Percentiles rank a stretch among this genome's conserved stretches.
These are phyloP conservation scores for Drosophila kurseongensis DNA, from an alignment of 1,140 invertebrate species.

Conservation along the genomic window DNA sequence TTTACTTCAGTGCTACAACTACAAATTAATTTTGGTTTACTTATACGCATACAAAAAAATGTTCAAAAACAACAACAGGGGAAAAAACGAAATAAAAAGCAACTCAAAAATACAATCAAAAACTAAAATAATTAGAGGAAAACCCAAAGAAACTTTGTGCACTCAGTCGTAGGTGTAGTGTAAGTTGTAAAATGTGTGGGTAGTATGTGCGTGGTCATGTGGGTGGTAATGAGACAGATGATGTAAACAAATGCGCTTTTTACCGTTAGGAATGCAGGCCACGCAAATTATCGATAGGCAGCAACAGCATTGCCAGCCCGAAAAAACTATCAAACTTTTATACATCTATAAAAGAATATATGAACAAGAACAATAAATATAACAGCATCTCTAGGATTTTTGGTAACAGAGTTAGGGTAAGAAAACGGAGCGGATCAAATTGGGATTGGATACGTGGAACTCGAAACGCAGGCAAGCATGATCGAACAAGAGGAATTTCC, in stretches of 20 bases:
- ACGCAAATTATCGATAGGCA: constrained; percentile 13
- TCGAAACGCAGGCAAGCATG: constrained; percentile 27
- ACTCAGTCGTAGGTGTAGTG: constrained; percentile 29
- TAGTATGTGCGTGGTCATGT: constrained; percentile 2
- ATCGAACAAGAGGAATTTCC: constrained; percentile 48
- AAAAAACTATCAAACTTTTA: constrained; percentile 3
- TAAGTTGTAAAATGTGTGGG: constrained; percentile 4
- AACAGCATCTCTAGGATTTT: constrained; percentile 6
- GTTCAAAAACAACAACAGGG: constrained; percentile 4
- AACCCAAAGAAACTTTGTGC: constrained; percentile 48
- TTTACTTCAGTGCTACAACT: constrained; percentile 37
- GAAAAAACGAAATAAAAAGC: constrained; percentile 14
- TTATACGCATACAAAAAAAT: constrained; percentile 15
- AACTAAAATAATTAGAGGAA: constrained; percentile 9
- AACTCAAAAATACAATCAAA: constrained; percentile 26
- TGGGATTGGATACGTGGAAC: neutral
- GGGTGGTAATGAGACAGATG: constrained; percentile 4
- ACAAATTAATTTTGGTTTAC: constrained; percentile 29
- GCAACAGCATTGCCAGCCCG: constrained; percentile 3
- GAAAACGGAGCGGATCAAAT: neutral
- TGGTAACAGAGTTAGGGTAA: neutral
- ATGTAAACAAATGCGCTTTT: constrained; percentile 11
- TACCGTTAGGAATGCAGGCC: constrained; percentile 15
- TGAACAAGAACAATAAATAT: constrained; percentile 21
- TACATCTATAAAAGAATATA: neutral